Percentiles rank a stretch among this genome's conserved stretches.
phyloP scores from a whole-genome alignment of 2,797 vertebrate species.

The Pagetopsis macropterus region DNA sequence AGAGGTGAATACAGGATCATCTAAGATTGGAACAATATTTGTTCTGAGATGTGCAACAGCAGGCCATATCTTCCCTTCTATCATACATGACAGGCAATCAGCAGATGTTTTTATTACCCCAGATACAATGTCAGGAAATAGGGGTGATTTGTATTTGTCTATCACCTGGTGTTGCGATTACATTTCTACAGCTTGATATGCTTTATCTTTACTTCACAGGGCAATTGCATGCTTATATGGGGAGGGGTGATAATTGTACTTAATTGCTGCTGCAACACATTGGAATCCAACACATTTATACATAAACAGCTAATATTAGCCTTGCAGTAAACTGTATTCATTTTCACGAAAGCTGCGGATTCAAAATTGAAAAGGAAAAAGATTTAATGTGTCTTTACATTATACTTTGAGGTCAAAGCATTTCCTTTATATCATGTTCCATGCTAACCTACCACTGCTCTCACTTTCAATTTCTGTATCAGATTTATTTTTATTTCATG shows the following conservation, averaged over 20 bases:
- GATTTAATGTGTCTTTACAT: conserved; percentile 13
- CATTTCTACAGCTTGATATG: conserved; percentile 23
- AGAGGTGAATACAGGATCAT: conserved; percentile 42
- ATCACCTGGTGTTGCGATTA: conserved; percentile 1
- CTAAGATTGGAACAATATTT: conserved; percentile 37
- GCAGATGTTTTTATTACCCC: conserved; percentile 45
- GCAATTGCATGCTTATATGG: neutral
- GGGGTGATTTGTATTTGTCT: conserved; percentile 47
- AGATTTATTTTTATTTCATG: conserved; percentile 33
- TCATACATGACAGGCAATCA: conserved; percentile 54
- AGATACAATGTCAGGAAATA: conserved; percentile 47
- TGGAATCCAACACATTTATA: neutral
- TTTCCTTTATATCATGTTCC: conserved; percentile 7
- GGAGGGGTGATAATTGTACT: conserved; percentile 3
- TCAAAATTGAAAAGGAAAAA: neutral
- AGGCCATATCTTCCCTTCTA: conserved; percentile 14
- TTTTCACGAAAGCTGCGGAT: neutral
- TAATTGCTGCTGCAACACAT: neutral
- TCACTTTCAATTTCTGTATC: conserved; percentile 14
- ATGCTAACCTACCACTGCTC: conserved; percentile 7
- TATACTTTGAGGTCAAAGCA: conserved; percentile 13
- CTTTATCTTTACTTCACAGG: neutral
- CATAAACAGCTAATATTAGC: neutral
- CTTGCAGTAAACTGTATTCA: neutral
- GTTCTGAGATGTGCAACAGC: conserved; percentile 27